phyloP scores from a whole-genome alignment of 2,113 vertebrate genomes.

The Castor canadensis region DNA sequence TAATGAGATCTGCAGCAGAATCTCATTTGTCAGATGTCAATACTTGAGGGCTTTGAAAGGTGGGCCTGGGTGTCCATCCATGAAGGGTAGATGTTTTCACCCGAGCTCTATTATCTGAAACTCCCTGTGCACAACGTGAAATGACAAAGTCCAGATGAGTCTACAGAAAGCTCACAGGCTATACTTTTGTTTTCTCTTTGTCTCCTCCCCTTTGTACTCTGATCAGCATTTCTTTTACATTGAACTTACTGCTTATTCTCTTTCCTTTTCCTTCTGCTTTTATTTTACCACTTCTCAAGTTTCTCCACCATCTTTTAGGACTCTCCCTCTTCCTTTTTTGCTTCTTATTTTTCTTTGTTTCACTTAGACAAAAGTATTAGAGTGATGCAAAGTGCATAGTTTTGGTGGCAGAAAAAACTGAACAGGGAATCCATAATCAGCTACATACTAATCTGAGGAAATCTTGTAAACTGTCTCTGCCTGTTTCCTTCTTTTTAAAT shows the following conservation, averaged over 20 bases:
- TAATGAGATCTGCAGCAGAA: neutral
- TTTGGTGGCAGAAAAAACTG: neutral
- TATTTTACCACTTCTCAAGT: neutral
- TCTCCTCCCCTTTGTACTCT: accelerated
- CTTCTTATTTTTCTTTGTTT: neutral
- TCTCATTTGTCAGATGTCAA: neutral
- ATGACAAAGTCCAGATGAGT: neutral
- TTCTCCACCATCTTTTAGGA: neutral
- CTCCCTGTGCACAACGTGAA: too few relatives aligned
- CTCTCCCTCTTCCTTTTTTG: neutral
- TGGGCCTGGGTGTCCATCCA: neutral
- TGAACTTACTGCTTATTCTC: neutral
- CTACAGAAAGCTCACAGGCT: neutral
- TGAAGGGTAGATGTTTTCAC: neutral
- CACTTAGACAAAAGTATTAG: neutral
- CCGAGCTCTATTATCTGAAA: neutral
- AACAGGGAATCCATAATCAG: neutral
- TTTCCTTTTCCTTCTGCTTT: neutral
- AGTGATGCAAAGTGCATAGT: neutral
- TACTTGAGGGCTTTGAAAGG: neutral
- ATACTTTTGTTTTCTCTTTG: neutral
- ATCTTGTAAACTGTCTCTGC: neutral
- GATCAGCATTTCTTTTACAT: neutral
- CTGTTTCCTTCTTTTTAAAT: neutral
- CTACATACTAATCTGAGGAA: neutral